Conservation (phyloP, 2,888 invertebrate genomes). For the Metallyticus violacea region DNA sequence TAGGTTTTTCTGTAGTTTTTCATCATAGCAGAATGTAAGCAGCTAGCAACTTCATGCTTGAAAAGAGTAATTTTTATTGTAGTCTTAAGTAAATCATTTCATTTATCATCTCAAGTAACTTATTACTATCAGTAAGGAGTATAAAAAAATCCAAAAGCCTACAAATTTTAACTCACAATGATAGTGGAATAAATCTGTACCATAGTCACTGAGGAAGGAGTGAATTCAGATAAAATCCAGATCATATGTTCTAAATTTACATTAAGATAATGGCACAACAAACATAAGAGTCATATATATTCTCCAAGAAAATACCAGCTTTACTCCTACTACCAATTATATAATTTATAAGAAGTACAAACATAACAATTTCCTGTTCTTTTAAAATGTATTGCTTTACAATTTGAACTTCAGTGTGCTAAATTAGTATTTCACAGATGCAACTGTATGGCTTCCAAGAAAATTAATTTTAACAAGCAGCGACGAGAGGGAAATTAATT, state of each 20-base stretch:
- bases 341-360: background rate
- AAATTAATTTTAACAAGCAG: background rate
- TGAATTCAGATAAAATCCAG: too few relatives aligned
- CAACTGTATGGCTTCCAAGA: background rate
- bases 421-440: background rate
- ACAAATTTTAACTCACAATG: background rate
- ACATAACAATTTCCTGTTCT: background rate
- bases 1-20: too few relatives aligned
- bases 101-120: too few relatives aligned
- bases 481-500: background rate
- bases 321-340: too few relatives aligned
- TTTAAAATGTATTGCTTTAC: background rate
- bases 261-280: too few relatives aligned
- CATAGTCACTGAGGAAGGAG: too few relatives aligned
- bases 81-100: too few relatives aligned
- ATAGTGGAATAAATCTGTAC: background rate
- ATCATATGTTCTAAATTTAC: background rate
- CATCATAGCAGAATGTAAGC: too few relatives aligned
- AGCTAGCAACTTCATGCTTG: too few relatives aligned
- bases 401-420: background rate
- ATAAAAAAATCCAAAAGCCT: too few relatives aligned
- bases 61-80: too few relatives aligned
- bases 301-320: background rate
- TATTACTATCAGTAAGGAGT: too few relatives aligned
- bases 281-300: background rate